Conservation (phyloP, 23 tunicate genomes). For the Botrylloides violaceus region DNA sequence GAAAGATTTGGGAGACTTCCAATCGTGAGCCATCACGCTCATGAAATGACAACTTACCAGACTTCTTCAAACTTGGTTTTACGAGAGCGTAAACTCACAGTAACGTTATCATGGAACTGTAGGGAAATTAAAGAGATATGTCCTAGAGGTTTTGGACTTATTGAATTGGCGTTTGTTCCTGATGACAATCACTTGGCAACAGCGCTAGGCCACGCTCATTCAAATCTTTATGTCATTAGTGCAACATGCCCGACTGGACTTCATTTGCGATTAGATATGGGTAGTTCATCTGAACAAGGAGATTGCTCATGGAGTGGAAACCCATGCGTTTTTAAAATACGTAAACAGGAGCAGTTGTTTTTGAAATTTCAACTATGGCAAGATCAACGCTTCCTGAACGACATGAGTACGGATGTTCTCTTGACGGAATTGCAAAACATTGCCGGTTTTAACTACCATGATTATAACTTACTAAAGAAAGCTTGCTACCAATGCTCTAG, state of each 20-base stretch:
- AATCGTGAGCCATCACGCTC: too few relatives aligned
- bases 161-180: background rate
- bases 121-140: background rate
- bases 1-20: too few relatives aligned
- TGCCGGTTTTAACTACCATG: background rate
- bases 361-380: background rate
- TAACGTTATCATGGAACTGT: background rate
- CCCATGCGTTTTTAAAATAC: background rate
- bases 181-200: background rate
- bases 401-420: background rate
- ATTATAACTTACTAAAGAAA: background rate
- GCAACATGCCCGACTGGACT: background rate
- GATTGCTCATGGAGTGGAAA: background rate
- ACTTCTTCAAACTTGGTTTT: background rate
- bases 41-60: background rate
- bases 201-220: background rate
- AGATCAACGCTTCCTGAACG: background rate
- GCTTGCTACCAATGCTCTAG: background rate
- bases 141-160: background rate
- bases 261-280: background rate
- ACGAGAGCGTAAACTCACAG: background rate
- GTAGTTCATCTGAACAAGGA: background rate
- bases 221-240: background rate
- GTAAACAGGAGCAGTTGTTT: background rate
- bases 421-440: background rate